These are phyloP conservation scores for Corbicula japonica DNA, from an alignment of 2,888 invertebrate species.

Conservation along the genomic window DNA sequence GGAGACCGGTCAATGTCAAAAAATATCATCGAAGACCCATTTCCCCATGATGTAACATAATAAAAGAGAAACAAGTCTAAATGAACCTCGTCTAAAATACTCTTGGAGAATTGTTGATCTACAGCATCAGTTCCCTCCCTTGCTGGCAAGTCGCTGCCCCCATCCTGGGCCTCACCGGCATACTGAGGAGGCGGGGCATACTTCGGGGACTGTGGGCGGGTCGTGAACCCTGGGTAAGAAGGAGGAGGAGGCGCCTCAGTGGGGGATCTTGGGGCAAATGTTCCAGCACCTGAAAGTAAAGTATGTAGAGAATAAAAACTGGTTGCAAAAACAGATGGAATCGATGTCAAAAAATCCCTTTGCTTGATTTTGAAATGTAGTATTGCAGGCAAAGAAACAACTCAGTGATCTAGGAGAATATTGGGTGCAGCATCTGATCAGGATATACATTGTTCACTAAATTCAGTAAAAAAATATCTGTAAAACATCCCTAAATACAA, in stretches of 20 bases:
- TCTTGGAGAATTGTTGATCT: slow-evolving; percentile 76
- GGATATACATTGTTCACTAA: too few species aligned
- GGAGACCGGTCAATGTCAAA: too few species aligned
- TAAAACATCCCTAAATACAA: too few species aligned
- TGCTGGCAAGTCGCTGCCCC: neutral
- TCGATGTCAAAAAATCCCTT: too few species aligned
- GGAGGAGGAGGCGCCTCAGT: slow-evolving; percentile 36
- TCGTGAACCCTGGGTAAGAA: slow-evolving; percentile 13
- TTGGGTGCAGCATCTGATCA: too few species aligned
- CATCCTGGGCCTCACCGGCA: slow-evolving; percentile 12
- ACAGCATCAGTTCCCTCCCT: slow-evolving; percentile 59
- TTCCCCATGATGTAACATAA: neutral
- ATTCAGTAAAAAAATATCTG: too few species aligned
- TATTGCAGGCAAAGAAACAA: too few species aligned
- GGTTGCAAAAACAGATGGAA: too few species aligned
- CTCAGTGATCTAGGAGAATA: too few species aligned
- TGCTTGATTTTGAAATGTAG: too few species aligned
- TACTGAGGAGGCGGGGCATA: slow-evolving; percentile 30
- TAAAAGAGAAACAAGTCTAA: neutral
- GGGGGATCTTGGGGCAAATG: slow-evolving; percentile 30
- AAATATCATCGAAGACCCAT: too few species aligned
- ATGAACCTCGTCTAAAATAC: slow-evolving; percentile 80
- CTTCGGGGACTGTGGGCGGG: slow-evolving; percentile 6
- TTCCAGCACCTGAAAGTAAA: slow-evolving; percentile 2
- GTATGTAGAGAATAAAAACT: too few species aligned